Evolutionary conservation across 2,797 vertebrate species (phyloP).

Genomic region (Propithecus deckenii): DNA sequence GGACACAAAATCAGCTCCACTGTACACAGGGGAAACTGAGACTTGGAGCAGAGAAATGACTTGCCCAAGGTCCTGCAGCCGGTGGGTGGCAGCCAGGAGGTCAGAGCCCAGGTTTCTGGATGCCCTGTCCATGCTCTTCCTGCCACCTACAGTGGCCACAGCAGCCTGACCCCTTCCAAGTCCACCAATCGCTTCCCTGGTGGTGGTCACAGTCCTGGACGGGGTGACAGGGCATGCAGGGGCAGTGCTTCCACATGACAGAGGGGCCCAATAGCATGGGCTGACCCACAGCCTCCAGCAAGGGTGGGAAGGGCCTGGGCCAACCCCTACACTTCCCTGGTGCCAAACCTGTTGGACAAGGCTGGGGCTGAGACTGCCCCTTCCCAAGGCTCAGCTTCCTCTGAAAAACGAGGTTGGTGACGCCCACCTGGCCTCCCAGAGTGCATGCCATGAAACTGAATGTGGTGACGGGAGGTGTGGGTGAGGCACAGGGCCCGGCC

Average conservation of each 20-base stretch:
- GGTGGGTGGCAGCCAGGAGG: background rate
- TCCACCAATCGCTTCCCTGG: background rate
- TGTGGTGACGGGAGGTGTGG: background rate
- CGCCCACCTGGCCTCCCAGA: background rate
- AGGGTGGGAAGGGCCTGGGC: background rate
- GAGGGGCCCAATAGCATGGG: background rate
- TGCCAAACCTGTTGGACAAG: background rate
- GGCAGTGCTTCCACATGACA: background rate
- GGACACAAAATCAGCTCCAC: background rate
- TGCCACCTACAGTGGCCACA: background rate
- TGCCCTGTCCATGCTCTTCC: background rate
- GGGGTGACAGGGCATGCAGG: accelerated
- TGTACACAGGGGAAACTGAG: background rate
- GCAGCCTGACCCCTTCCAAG: background rate
- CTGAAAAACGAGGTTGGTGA: background rate
- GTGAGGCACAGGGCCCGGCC: background rate
- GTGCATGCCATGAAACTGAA: background rate
- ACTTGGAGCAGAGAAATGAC: background rate
- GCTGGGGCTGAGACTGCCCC: background rate
- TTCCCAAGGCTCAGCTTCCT: constrained; percentile 27
- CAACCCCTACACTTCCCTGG: background rate
- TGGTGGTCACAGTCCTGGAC: background rate
- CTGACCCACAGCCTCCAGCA: background rate
- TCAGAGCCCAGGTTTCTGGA: background rate
- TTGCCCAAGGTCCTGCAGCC: background rate